These are phyloP conservation scores for Brachyhypopomus occidentalis DNA, from an alignment of 2,113 vertebrate genomes.

Conservation along the genomic window DNA sequence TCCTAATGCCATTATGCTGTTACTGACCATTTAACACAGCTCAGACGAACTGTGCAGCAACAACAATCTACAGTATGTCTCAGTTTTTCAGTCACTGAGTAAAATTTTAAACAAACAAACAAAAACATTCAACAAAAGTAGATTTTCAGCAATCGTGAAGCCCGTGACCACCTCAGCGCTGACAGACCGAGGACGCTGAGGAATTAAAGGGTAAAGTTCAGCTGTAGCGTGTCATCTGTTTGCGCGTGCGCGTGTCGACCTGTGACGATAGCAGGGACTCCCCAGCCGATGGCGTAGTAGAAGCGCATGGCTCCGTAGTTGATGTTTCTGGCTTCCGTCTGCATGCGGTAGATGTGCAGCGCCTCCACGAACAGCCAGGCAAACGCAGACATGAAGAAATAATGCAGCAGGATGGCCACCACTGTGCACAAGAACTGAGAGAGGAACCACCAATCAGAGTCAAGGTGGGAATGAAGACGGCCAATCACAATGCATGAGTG, in stretches of 20 bases:
- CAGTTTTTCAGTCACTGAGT: background rate
- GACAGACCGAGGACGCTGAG: background rate
- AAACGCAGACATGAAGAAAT: slow-evolving; percentile 95
- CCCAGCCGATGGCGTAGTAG: slow-evolving; percentile 97
- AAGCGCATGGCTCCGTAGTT: slow-evolving; percentile 97
- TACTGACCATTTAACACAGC: background rate
- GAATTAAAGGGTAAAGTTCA: background rate
- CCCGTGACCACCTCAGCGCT: background rate
- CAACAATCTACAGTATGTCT: background rate
- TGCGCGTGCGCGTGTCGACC: slow-evolving; percentile 69
- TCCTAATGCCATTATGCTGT: background rate
- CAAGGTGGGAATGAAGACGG: background rate
- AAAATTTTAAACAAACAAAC: background rate
- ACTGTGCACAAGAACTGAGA: slow-evolving; percentile 94
- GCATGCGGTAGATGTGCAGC: slow-evolving; percentile 97
- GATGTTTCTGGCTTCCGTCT: slow-evolving; percentile 91
- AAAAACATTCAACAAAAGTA: too few species aligned
- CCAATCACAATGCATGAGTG: slow-evolving; percentile 1
- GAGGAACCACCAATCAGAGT: slow-evolving; percentile 7
- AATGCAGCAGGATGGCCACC: slow-evolving; percentile 95
- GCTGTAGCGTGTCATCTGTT: background rate
- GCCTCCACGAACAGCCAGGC: slow-evolving; percentile 96
- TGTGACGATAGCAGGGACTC: slow-evolving; percentile 93
- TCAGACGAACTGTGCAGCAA: background rate
- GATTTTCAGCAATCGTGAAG: background rate